phyloP scores from a whole-genome alignment of 2,113 vertebrate genomes.

The Alexandromys fortis region DNA sequence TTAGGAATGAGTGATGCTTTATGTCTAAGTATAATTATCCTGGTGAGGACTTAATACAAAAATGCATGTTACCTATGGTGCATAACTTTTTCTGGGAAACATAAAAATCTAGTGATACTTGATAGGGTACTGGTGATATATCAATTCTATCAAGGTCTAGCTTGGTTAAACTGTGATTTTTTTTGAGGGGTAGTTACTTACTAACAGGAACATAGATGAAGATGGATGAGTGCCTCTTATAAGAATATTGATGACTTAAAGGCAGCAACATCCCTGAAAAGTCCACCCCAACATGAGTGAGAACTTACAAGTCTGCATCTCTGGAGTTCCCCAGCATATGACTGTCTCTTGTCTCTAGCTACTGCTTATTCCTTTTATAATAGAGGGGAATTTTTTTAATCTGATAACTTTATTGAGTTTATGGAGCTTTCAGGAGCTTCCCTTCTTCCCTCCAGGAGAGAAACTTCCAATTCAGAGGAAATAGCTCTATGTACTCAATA shows the following conservation, averaged over 20 bases:
- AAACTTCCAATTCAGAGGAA: background rate
- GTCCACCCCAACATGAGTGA: rapidly evolving
- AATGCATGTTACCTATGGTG: background rate
- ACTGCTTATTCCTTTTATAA: background rate
- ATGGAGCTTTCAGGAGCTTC: background rate
- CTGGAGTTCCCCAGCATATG: background rate
- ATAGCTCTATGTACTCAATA: background rate
- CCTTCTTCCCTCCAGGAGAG: background rate
- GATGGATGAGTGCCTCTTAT: too few species aligned
- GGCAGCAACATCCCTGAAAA: background rate
- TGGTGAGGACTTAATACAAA: background rate
- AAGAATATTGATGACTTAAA: background rate
- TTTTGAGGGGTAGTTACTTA: background rate
- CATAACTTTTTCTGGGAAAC: background rate
- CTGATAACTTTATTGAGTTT: background rate
- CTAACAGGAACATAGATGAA: background rate
- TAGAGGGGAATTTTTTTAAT: background rate
- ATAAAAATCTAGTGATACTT: background rate
- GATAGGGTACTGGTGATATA: background rate
- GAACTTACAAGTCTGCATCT: background rate
- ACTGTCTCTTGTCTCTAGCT: background rate
- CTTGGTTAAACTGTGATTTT: background rate
- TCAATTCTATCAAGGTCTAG: background rate
- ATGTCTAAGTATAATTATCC: background rate
- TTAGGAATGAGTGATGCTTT: background rate